phyloP scores from a whole-genome alignment of 2,888 invertebrate species.

The Amblyteles armatorius region DNA sequence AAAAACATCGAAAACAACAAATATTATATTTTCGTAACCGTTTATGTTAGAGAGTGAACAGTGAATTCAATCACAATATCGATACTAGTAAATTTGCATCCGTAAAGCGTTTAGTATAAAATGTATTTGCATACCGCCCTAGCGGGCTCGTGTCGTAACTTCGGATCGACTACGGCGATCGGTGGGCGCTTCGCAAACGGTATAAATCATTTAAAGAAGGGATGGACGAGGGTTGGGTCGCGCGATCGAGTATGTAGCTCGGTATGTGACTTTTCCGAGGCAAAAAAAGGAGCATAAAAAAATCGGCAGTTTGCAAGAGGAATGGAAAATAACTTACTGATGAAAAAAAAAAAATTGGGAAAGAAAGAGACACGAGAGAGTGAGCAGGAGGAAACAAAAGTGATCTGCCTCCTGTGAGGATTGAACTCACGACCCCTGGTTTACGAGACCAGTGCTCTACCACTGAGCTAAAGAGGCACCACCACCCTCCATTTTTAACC shows the following conservation, averaged over 20 bases:
- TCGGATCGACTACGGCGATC: conserved; percentile 12
- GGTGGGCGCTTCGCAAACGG: background rate
- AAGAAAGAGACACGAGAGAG: conserved; percentile 29
- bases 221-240: conserved; percentile 24
- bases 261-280: conserved; percentile 19
- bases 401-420: conserved; percentile 71
- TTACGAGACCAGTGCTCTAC: conserved; percentile 42
- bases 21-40: conserved; percentile 27
- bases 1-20: conserved; percentile 10
- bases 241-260: conserved; percentile 10
- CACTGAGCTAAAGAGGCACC: conserved; percentile 73
- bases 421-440: conserved; percentile 51
- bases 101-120: conserved; percentile 6
- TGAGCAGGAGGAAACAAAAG: conserved; percentile 46
- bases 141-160: background rate
- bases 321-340: background rate
- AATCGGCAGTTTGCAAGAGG: background rate
- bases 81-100: conserved; percentile 29
- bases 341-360: conserved; percentile 5
- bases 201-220: conserved; percentile 47
- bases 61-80: conserved; percentile 31
- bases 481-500: conserved; percentile 31
- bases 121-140: background rate
- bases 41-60: conserved; percentile 20
- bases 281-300: conserved; percentile 20